Conservation (phyloP, 2,113 vertebrate genomes). For the Passer montanus region DNA sequence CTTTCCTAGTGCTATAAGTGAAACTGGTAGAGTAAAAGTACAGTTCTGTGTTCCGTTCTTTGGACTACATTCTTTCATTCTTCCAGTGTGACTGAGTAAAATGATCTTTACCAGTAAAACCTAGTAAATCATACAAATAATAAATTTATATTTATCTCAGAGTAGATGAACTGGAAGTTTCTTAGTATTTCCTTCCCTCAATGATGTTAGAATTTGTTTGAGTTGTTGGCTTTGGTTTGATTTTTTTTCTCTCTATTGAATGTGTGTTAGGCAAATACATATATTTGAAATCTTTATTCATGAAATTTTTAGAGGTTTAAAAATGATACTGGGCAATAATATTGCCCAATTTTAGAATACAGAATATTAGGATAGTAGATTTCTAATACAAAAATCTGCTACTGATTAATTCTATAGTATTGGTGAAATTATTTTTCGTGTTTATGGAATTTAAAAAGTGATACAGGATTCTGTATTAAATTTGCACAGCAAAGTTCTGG, state of each 20-base stretch:
- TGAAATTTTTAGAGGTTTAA: neutral
- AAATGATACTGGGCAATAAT: neutral
- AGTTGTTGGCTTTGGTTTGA: neutral
- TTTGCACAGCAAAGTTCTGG: neutral
- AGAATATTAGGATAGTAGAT: neutral
- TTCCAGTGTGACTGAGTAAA: neutral
- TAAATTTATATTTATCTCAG: neutral
- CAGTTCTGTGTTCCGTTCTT: neutral
- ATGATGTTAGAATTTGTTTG: neutral
- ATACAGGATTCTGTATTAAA: neutral
- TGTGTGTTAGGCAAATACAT: neutral
- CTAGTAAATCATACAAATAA: neutral
- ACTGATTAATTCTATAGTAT: neutral
- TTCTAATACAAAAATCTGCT: neutral
- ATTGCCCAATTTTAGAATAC: neutral
- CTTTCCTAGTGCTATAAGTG: neutral
- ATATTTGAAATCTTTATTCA: neutral
- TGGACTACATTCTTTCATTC: neutral
- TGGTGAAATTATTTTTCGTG: neutral
- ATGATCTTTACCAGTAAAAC: neutral
- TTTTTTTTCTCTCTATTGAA: neutral
- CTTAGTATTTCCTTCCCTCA: neutral
- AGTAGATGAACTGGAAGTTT: neutral
- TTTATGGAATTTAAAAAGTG: neutral
- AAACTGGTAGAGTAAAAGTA: neutral